Evolutionary conservation across 2,113 vertebrate genomes (phyloP).

Genomic region (Enhydra lutris): DNA sequence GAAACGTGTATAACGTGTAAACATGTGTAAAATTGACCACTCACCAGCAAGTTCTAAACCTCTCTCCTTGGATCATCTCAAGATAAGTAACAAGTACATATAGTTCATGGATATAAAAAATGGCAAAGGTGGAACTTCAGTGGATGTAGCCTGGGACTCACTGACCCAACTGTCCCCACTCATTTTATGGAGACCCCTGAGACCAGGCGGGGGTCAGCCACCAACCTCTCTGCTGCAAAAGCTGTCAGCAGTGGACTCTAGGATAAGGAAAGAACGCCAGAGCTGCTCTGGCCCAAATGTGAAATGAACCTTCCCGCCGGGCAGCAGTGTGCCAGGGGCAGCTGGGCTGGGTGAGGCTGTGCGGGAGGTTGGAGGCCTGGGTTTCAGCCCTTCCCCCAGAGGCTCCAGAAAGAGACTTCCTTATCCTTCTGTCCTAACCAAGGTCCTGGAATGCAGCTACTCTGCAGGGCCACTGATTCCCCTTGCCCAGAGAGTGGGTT

Average conservation of each 20-base stretch:
- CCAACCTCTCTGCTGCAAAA: not conserved
- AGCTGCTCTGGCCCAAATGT: not conserved
- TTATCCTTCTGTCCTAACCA: not conserved
- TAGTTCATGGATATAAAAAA: not conserved
- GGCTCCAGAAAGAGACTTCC: not conserved
- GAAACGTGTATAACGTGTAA: not conserved
- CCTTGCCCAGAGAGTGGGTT: not conserved
- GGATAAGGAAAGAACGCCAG: not conserved
- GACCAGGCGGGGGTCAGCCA: not conserved
- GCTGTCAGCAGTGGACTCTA: not conserved
- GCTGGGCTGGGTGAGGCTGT: not conserved
- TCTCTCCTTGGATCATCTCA: not conserved
- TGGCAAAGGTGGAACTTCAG: not conserved
- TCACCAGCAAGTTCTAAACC: not conserved
- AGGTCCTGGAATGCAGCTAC: not conserved
- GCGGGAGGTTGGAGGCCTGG: not conserved
- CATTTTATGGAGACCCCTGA: not conserved
- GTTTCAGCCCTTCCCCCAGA: not conserved
- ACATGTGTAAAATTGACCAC: not conserved
- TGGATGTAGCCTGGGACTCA: not conserved
- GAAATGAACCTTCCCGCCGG: too few species aligned
- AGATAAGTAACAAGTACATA: not conserved
- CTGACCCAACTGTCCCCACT: not conserved
- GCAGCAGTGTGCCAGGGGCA: fast-evolving
- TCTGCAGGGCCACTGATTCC: not conserved